Conservation (phyloP, 2,113 vertebrate genomes). For the Rallus limicola region DNA sequence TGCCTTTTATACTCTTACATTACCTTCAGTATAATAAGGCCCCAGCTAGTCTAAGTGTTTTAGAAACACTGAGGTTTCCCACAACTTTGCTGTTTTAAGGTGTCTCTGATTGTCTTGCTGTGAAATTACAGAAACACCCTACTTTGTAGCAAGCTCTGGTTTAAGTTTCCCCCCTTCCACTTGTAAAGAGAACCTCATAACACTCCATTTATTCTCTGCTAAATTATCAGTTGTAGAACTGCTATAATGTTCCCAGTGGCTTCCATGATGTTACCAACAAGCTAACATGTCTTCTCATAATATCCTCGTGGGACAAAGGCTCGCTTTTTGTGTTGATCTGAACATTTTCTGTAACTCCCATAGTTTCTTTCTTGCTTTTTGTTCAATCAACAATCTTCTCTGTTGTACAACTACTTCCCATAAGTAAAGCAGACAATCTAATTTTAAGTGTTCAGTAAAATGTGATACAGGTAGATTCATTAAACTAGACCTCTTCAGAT, state of each 20-base stretch:
- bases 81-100: constrained; percentile 3
- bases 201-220: constrained; percentile 1
- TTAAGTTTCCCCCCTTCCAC: constrained; percentile 5
- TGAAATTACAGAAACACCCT: constrained; percentile 19
- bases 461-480: neutral
- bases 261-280: neutral
- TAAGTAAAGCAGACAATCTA: neutral
- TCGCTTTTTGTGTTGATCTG: neutral
- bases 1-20: neutral
- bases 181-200: constrained; percentile 15
- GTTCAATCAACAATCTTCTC: neutral
- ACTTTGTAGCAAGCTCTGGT: neutral
- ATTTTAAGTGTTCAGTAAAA: neutral
- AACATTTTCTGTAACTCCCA: neutral
- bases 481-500: neutral
- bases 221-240: constrained; percentile 22
- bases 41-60: neutral
- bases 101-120: neutral
- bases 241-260: neutral
- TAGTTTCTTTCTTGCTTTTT: neutral
- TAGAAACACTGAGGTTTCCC: neutral
- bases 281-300: neutral
- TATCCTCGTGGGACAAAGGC: neutral
- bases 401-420: neutral
- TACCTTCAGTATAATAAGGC: neutral